phyloP scores from a whole-genome alignment of 2,797 vertebrate species.

The Enteromius anoplus region DNA sequence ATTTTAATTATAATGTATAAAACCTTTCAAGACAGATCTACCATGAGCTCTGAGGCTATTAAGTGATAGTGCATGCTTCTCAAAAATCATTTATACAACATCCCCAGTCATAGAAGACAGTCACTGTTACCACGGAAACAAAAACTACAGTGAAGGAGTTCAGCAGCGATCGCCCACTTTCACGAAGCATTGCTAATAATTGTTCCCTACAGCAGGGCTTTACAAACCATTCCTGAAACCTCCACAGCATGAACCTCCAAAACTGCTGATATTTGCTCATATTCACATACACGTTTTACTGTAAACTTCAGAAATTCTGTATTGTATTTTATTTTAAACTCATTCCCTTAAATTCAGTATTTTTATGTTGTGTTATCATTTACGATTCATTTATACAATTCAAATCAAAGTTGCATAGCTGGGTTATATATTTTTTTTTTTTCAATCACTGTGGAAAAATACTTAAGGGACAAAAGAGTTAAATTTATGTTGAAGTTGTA shows the following conservation, averaged over 20 bases:
- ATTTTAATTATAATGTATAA: neutral
- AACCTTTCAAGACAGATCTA: neutral
- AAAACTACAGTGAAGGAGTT: neutral
- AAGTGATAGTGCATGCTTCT: neutral
- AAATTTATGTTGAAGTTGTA: too few species aligned
- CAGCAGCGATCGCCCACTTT: neutral
- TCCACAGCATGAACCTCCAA: neutral
- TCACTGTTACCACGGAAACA: conserved; percentile 8
- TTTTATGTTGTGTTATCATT: neutral
- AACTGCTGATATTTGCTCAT: neutral
- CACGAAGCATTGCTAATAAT: neutral
- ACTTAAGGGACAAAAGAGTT: too few species aligned
- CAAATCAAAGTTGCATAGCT: neutral
- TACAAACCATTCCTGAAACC: neutral
- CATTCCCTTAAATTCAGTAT: neutral
- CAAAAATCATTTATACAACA: neutral
- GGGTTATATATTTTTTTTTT: neutral
- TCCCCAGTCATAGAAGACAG: neutral
- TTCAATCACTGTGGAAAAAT: neutral
- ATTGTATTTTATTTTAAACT: neutral
- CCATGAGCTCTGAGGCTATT: neutral
- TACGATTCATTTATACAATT: too few species aligned
- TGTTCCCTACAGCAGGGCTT: neutral
- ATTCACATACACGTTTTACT: neutral
- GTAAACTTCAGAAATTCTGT: neutral